These are phyloP conservation scores for Ascaphus truei DNA, from an alignment of 2,113 vertebrate genomes.

Conservation along the genomic window DNA sequence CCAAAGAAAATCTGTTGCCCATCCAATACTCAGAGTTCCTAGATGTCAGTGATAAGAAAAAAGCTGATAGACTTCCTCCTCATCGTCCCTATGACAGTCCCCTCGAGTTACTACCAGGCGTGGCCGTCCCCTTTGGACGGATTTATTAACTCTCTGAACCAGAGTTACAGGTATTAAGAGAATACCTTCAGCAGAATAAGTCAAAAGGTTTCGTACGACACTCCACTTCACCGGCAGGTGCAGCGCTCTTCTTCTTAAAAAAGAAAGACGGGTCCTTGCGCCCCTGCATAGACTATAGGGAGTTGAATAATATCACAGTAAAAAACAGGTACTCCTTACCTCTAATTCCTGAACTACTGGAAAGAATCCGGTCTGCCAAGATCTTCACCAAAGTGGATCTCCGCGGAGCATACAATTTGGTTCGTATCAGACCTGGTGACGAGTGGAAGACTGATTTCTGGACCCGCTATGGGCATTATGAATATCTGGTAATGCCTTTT, in stretches of 20 bases:
- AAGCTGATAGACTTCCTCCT: neutral
- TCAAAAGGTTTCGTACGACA: neutral
- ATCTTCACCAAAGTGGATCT: neutral
- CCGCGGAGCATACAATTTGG: neutral
- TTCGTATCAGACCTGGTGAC: no score
- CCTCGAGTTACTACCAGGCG: neutral
- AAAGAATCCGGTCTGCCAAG: neutral
- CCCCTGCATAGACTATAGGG: neutral
- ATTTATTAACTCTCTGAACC: neutral
- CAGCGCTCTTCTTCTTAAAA: neutral
- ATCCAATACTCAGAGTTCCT: no score
- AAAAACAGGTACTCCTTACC: neutral
- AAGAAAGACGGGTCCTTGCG: neutral
- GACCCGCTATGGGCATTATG: no score
- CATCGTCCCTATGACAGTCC: neutral
- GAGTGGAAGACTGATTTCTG: no score
- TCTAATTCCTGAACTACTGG: neutral
- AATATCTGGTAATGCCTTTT: no score
- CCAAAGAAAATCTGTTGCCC: no score
- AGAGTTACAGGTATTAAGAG: neutral
- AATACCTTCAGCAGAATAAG: neutral
- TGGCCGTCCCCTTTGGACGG: neutral
- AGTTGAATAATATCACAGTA: neutral
- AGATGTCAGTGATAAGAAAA: neutral
- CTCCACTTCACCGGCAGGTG: neutral